Evolutionary conservation across 2,888 invertebrate genomes (phyloP).

Genomic region (Tenthredo distinguenda): DNA sequence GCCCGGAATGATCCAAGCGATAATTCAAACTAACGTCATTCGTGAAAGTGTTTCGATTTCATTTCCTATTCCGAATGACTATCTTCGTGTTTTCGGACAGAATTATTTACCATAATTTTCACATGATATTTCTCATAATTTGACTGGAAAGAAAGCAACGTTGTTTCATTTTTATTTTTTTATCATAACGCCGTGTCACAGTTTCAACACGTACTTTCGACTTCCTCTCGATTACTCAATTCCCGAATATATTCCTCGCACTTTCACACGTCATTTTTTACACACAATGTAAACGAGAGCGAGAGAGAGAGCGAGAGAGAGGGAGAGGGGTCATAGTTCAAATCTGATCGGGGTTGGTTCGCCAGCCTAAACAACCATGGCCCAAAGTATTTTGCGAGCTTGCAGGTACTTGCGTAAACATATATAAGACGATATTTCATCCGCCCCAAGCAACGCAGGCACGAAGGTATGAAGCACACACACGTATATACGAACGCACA

Average conservation of each 20-base stretch:
- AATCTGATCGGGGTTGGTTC: background rate
- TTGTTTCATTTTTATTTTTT: background rate
- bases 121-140: background rate
- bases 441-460: background rate
- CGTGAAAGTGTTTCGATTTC: conserved; percentile 15
- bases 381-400: background rate
- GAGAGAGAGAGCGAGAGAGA: background rate
- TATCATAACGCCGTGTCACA: background rate
- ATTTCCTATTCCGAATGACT: conserved; percentile 10
- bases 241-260: background rate
- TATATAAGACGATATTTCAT: conserved; percentile 1
- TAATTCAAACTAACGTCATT: background rate
- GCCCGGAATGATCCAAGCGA: background rate
- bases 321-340: background rate
- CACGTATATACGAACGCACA: too few relatives aligned
- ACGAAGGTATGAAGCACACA: too few relatives aligned
- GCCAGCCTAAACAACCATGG: background rate
- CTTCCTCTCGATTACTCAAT: background rate
- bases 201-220: background rate
- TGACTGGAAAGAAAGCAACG: background rate
- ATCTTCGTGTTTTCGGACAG: background rate
- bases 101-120: background rate
- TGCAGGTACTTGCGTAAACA: background rate
- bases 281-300: background rate
- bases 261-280: background rate